Conservation (phyloP, 1,140 invertebrate genomes). For the Sesamia nonagrioides region DNA sequence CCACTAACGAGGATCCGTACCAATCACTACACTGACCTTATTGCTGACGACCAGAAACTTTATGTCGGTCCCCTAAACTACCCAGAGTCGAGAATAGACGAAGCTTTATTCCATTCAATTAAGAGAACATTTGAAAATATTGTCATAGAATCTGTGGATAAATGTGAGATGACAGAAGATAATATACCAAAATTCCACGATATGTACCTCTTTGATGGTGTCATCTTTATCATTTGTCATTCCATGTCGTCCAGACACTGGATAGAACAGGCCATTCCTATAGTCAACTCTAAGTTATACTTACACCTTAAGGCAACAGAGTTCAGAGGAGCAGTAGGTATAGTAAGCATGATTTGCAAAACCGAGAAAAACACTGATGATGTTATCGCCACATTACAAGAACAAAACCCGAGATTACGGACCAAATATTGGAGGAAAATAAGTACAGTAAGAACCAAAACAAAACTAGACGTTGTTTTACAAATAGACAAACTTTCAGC, state of each 20-base stretch:
- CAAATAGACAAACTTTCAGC: slow-evolving; percentile 82
- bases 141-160: slow-evolving; percentile 61
- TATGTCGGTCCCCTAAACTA: slow-evolving; percentile 78
- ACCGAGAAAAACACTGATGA: slow-evolving; percentile 67
- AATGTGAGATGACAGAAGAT: slow-evolving; percentile 50
- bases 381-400: slow-evolving; percentile 71
- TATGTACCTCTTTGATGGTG: slow-evolving; percentile 79
- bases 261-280: slow-evolving; percentile 65
- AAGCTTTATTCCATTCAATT: slow-evolving; percentile 67
- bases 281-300: slow-evolving; percentile 63
- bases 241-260: slow-evolving; percentile 66
- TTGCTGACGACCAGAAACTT: slow-evolving; percentile 79
- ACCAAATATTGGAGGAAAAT: slow-evolving; percentile 81
- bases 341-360: slow-evolving; percentile 74
- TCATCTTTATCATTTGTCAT: slow-evolving; percentile 79
- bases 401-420: slow-evolving; percentile 76
- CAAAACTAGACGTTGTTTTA: slow-evolving; percentile 72
- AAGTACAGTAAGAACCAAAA: slow-evolving; percentile 65
- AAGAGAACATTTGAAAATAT: slow-evolving; percentile 70
- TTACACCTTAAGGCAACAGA: slow-evolving; percentile 73
- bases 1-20: slow-evolving; percentile 69
- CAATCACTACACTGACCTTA: slow-evolving; percentile 74
- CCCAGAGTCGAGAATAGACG: slow-evolving; percentile 73
- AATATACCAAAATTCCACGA: slow-evolving; percentile 74
- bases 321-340: slow-evolving; percentile 78